A percentile compares a stretch with the other conserved stretches of the same genome.
These are phyloP conservation scores for Oppia nitens DNA, from an alignment of 1,140 invertebrate species.

Conservation along the genomic window DNA sequence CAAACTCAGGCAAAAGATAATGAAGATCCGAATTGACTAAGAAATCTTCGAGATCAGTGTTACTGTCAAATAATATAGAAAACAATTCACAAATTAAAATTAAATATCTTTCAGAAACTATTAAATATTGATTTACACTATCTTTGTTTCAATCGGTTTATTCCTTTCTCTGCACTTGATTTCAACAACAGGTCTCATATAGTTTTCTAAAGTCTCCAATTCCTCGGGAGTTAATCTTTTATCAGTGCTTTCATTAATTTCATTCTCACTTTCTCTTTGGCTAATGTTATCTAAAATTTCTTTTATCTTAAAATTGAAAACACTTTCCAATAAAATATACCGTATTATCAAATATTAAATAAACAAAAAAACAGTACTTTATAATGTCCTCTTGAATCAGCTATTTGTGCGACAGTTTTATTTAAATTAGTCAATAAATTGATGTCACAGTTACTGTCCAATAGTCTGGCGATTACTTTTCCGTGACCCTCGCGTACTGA, in stretches of 20 bases:
- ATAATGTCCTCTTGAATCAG: conserved; percentile 21
- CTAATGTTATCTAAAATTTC: conserved; percentile 25
- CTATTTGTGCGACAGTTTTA: conserved; percentile 26
- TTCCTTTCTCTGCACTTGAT: not conserved
- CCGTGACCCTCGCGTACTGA: conserved; percentile 24
- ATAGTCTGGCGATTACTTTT: conserved; percentile 23
- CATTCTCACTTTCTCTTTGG: conserved; percentile 31
- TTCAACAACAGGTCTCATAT: not conserved
- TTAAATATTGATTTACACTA: too few species aligned
- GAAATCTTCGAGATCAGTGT: not conserved
- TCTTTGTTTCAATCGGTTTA: too few species aligned
- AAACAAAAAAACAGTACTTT: too few species aligned
- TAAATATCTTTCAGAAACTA: too few species aligned
- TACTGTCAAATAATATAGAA: not conserved
- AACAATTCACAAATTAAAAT: too few species aligned
- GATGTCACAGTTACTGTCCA: conserved; percentile 24
- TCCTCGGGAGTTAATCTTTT: not conserved
- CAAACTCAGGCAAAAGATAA: conserved; percentile 27
- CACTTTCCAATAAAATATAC: too few species aligned
- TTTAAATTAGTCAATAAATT: conserved; percentile 24
- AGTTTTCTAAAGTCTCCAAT: not conserved
- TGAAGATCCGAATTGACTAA: conserved; percentile 20
- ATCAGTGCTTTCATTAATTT: not conserved
- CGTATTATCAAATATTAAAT: too few species aligned
- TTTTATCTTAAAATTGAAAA: conserved; percentile 10